A percentile compares a stretch with the other conserved stretches of the same genome.
These are phyloP conservation scores for Spatulosminthurus flaviceps DNA, from an alignment of 2,888 invertebrate species.

Conservation along the genomic window DNA sequence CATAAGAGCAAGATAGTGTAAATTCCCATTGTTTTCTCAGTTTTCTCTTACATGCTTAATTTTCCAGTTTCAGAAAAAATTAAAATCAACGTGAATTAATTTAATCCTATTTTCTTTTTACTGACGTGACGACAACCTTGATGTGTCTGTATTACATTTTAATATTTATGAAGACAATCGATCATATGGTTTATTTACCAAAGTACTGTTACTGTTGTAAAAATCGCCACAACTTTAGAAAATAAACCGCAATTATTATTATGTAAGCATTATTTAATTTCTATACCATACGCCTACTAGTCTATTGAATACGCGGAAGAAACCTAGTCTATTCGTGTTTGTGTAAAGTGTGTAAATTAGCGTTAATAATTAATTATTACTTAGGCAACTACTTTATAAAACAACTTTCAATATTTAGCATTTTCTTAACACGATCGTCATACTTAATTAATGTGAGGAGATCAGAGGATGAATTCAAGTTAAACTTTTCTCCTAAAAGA, in stretches of 20 bases:
- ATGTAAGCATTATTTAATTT: conserved; percentile 2
- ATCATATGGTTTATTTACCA: not conserved
- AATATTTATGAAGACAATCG: not conserved
- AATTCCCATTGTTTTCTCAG: no score
- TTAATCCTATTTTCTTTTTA: not conserved
- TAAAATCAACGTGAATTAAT: not conserved
- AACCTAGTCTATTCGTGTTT: conserved; percentile 14
- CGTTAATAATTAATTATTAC: not conserved
- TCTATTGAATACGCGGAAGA: conserved; percentile 4
- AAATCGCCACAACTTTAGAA: conserved; percentile 19
- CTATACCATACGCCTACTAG: not conserved
- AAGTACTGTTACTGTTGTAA: conserved; percentile 23
- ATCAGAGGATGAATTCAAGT: conserved; percentile 63
- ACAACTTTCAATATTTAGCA: conserved; percentile 80
- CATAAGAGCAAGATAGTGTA: not conserved
- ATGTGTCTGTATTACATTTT: conserved; percentile 15
- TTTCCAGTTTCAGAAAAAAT: not conserved
- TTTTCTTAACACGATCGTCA: conserved; percentile 82
- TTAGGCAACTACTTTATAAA: conserved; percentile 49
- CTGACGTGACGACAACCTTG: not conserved
- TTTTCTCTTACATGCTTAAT: not conserved
- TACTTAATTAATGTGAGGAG: conserved; percentile 75
- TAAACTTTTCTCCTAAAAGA: conserved; percentile 62
- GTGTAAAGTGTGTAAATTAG: not conserved
- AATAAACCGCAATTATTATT: conserved; percentile 20